Base-by-base conservation (phyloP, 2,113 vertebrate genomes). In the Trematomus loennbergii region DNA sequence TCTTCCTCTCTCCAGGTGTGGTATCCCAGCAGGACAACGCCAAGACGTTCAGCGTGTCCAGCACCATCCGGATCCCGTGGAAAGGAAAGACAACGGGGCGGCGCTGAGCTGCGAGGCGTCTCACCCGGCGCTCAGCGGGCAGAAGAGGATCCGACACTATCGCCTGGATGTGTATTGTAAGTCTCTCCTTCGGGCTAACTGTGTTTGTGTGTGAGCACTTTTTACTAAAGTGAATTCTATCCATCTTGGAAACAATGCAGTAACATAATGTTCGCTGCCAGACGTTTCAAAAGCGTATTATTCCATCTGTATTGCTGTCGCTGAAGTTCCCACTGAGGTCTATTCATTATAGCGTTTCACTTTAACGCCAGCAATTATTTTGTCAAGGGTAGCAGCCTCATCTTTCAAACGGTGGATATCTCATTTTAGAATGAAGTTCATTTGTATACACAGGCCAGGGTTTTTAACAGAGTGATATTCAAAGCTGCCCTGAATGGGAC, bases 161-260 rank as follows among this genome's bases (percentile, higher is more conserved):
- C 95, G 96, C 82, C 94, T 98, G 89, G 96, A 97, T 54, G 97
- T 98, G 17, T 94, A 96, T 90, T 98, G 97, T 98, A 94, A 96
- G 96, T 90, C 9, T 43, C 15, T 52, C 18, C 20, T 54, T 76
- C 75, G 20, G 11, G 57, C 16, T 9, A 4, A 20, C n/a, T 40
- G 70, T 36, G 69, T 48, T 12, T 70, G 13, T 45, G 67, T 29
- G 29, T 4, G 29, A 45, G 60, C 29, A 59, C 18, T 17, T 75
- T 25, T 45, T 7, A 13, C 52, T 13, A 57, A 69, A 63, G 12
- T 1, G 0, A 17, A 64, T 16, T 80, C 36, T 46, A 60, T 79
- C 64, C 46, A 48, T 64, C 68, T 80, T 54, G 53, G 53, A 69
- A 71, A 62, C 46, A 79, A 80, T 75, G 6, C 78, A 73, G 53